Evolutionary conservation across 2,888 invertebrate species (phyloP), one percentile per base, ranked within the genome.

Genomic region (Shargacucullia verbasci): DNA sequence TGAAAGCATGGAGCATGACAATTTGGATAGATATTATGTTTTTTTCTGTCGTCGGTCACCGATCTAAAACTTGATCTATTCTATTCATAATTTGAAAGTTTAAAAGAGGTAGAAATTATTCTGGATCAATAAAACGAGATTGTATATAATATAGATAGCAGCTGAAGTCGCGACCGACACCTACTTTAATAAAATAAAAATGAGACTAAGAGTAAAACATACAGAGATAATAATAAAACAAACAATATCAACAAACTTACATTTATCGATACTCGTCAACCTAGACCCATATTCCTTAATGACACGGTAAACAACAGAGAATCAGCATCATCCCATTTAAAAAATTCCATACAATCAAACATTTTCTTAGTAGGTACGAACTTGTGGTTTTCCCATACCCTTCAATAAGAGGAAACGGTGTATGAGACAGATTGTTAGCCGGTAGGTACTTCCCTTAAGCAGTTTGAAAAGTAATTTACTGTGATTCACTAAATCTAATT

Each of bases 401-500:
- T 46, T 37, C 9, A 11, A 33, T 73, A 64, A 38, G 38, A 68
- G 71, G 75, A 70, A 71, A 73, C 25, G 9, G 27, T n/a, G n/a
- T 3, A 31, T 55, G 49, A 53, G 33, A 46, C 46, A 38, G 33
- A 39, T 37, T 45, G 31, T 10, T 15, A 6, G 15, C 37, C 41
- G 71, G 67, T 61, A 41, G 71, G 67, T 61, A 66, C 53, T 74
- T 66, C 67, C 71, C 75, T 11, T 39, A 37, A 29, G 33, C 41
- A 39, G 13, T 8, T 31, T 10, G 14, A 34, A 33, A 12, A 34
- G 33, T 7, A 38, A 43, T 53, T 56, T 12, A 20, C 3, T 25
- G n/a, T 68, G 68, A 68, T 34, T 72, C 62, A 72, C 10, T 7
- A 43, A 38, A 40, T 44, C 33, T 49, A 29, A 37, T 20, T 35